Percentiles rank a stretch among this genome's conserved stretches.
These are phyloP conservation scores for Nomada lathburiana DNA, from an alignment of 2,888 invertebrate genomes.

Conservation along the genomic window DNA sequence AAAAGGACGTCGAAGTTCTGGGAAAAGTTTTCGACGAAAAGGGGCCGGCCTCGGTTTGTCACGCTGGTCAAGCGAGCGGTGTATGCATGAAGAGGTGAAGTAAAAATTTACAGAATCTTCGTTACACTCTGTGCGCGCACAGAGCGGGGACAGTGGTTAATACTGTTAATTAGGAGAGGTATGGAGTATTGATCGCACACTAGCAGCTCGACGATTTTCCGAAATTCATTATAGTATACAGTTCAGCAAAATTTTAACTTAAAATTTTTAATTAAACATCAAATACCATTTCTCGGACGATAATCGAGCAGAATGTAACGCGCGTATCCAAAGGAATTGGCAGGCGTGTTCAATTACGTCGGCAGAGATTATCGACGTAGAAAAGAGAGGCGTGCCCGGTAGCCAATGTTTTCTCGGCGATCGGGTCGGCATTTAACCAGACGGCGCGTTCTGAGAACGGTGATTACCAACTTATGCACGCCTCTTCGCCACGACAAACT, in stretches of 20 bases:
- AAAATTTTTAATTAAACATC: too few relatives aligned
- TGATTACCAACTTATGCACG: conserved; percentile 73
- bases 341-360: too few relatives aligned
- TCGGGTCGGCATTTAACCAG: conserved; percentile 56
- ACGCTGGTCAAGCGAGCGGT: not conserved
- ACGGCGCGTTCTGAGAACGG: conserved; percentile 66
- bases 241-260: too few relatives aligned
- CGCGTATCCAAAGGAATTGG: too few relatives aligned
- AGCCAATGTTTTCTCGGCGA: conserved; percentile 35
- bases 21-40: not conserved
- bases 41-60: not conserved
- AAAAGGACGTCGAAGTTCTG: conserved; percentile 13
- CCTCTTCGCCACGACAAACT: conserved; percentile 75
- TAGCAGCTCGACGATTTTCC: too few relatives aligned
- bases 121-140: not conserved
- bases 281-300: too few relatives aligned
- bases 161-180: too few relatives aligned
- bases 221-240: too few relatives aligned
- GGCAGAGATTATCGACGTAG: conserved; percentile 23
- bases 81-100: not conserved
- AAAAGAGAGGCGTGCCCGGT: conserved; percentile 49
- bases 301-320: too few relatives aligned
- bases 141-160: too few relatives aligned
- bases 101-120: not conserved
- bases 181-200: too few relatives aligned